Evolutionary conservation across 1,140 invertebrate species (phyloP), one percentile per base, ranked within the genome.

Genomic region (Drosophila navojoa): DNA sequence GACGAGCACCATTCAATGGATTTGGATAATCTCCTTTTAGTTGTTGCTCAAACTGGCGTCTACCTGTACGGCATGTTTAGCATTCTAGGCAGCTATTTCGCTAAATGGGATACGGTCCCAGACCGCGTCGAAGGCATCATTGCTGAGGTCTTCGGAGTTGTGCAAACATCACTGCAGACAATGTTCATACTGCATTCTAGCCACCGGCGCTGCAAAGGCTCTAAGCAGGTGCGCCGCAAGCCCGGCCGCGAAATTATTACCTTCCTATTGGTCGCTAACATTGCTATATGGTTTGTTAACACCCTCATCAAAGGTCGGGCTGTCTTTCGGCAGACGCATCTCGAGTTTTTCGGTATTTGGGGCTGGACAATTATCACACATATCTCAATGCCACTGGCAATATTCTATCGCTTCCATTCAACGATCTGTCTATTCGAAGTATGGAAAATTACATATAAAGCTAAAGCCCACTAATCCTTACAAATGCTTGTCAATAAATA

Each of bases 341-440:
- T 97, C 19, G 82, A 94, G 27, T 97, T 97, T 91, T 97, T 96
- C 79, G 96, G 96, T 2, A 94, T 94, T 2, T 97, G 95, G 96
- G 96, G 94, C 0, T 98, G 97, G 97, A 97, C 96, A 0, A 96
- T 97, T 69, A 97, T 98, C 57, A 96, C 96, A 0, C 96, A 97
- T 90, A 94, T 97, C 0, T 96, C 96, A 0, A 96, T 97, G 94
- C 97, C 97, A 0, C 93, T 98, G 32, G 95, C 96, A 1, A 97
- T 98, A 61, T 98, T 97, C 92, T 97, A 97, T 91, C 93, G 97
- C 11, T 98, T 98, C 92, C 97, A 99, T 92, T 98, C 97, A 0
- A 98, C 98, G 1, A 98, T 99, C 58, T 99, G 98, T 90, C 94
- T 99, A 0, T 98, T 98, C 87, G 98, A 99, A 92, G 98, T 99